phyloP scores from a whole-genome alignment of 2,888 invertebrate genomes.

The Anthrax anthrax region DNA sequence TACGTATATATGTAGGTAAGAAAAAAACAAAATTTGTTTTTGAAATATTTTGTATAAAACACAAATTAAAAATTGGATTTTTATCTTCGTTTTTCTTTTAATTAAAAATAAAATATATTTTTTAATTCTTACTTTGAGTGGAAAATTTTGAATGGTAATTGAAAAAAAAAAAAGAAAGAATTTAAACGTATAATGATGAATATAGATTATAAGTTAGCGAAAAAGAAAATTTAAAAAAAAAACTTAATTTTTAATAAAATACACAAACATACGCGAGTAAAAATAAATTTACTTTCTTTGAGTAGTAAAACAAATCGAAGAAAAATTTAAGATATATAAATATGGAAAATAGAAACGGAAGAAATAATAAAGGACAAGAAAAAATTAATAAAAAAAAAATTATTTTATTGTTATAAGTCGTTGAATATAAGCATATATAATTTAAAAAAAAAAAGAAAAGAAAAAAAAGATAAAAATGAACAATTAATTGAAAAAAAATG shows the following conservation, averaged over 20 bases:
- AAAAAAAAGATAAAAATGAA: neutral
- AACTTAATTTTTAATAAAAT: too few relatives aligned
- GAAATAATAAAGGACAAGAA: neutral
- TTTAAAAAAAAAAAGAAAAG: neutral
- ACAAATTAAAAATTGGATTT: too few relatives aligned
- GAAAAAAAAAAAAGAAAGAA: too few relatives aligned
- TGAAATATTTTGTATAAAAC: too few relatives aligned
- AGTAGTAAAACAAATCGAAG: neutral
- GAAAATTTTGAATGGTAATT: too few relatives aligned
- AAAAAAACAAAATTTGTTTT: too few relatives aligned
- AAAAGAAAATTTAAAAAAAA: neutral
- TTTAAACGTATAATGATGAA: too few relatives aligned
- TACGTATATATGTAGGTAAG: too few relatives aligned
- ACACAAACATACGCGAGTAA: too few relatives aligned
- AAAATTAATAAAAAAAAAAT: neutral
- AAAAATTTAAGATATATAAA: neutral
- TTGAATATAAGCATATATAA: slow-evolving; percentile 1
- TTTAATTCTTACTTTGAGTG: too few relatives aligned
- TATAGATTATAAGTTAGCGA: neutral
- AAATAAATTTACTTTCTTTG: slow-evolving; percentile 5
- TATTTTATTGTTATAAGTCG: slow-evolving; percentile 7
- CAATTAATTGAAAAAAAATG: slow-evolving; percentile 2
- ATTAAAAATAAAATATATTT: too few relatives aligned
- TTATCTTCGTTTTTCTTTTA: too few relatives aligned
- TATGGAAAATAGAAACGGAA: neutral